Conservation (phyloP, 1,140 invertebrate species). For the Thaumatotibia leucotreta region DNA sequence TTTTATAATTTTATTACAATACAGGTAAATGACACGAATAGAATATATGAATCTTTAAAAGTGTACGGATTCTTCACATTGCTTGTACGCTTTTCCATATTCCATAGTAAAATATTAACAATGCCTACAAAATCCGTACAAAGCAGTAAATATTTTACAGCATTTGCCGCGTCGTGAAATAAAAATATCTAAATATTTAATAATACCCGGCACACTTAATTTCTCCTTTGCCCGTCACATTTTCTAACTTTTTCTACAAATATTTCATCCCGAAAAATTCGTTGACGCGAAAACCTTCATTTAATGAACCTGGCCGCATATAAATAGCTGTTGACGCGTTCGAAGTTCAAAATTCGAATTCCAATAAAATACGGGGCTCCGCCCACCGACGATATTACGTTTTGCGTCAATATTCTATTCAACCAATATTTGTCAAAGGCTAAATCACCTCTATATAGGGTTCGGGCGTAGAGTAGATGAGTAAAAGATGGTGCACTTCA, state of each 20-base stretch:
- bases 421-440: slow-evolving; percentile 48
- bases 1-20: background rate
- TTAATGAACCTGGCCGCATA: background rate
- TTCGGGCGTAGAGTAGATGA: background rate
- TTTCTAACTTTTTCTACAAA: background rate
- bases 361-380: slow-evolving; percentile 33
- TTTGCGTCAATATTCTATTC: slow-evolving; percentile 30
- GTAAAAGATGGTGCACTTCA: background rate
- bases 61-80: too few relatives aligned
- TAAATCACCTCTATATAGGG: slow-evolving; percentile 32
- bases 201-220: too few relatives aligned
- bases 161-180: too few relatives aligned
- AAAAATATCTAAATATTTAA: too few relatives aligned
- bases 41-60: too few relatives aligned
- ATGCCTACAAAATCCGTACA: too few relatives aligned
- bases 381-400: slow-evolving; percentile 37
- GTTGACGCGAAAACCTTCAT: background rate
- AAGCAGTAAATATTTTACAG: too few relatives aligned
- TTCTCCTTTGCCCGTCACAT: too few relatives aligned
- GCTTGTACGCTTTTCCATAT: too few relatives aligned
- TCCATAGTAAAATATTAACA: too few relatives aligned
- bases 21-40: too few relatives aligned
- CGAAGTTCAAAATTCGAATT: slow-evolving; percentile 21
- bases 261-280: background rate
- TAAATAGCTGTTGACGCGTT: background rate